These are phyloP conservation scores for Slavum lentiscoides DNA, from an alignment of 2,888 invertebrate genomes.

Conservation along the genomic window DNA sequence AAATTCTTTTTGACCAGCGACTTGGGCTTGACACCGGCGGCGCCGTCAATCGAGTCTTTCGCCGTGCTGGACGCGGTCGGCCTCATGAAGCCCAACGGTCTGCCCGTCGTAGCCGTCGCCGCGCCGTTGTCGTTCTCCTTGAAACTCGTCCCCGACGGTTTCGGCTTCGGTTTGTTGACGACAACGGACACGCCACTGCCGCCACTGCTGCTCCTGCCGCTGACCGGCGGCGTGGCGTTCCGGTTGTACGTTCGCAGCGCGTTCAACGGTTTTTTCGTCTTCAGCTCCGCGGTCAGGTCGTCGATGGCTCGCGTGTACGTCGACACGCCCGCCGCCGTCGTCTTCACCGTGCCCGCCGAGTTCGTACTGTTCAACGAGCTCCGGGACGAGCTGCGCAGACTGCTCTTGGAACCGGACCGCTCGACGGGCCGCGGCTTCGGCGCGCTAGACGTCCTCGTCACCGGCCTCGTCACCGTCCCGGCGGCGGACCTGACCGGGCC, in stretches of 20 bases:
- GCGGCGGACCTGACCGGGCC: not conserved
- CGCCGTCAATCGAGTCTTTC: slow-evolving; percentile 63
- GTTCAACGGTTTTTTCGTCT: slow-evolving; percentile 57
- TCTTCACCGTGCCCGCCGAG: slow-evolving; percentile 77
- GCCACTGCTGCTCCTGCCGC: slow-evolving; percentile 61
- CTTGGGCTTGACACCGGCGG: slow-evolving; percentile 47
- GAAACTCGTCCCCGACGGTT: slow-evolving; percentile 61
- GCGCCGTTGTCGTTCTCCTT: slow-evolving; percentile 62
- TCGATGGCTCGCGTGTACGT: slow-evolving; percentile 64
- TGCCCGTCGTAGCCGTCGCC: slow-evolving; percentile 57
- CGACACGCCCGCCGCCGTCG: slow-evolving; percentile 58
- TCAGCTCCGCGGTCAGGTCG: slow-evolving; percentile 61
- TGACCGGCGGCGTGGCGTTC: slow-evolving; percentile 62
- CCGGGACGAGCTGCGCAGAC: slow-evolving; percentile 76
- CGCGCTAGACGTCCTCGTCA: not conserved
- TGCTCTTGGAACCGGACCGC: slow-evolving; percentile 75
- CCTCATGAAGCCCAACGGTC: slow-evolving; percentile 77
- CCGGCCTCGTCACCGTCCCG: not conserved
- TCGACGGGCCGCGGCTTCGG: slow-evolving; percentile 64
- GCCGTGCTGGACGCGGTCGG: slow-evolving; percentile 84
- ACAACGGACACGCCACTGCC: slow-evolving; percentile 59
- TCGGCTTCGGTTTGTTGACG: slow-evolving; percentile 56
- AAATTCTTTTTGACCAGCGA: slow-evolving; percentile 51
- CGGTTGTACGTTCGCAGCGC: slow-evolving; percentile 52
- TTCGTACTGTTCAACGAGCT: slow-evolving; percentile 77